Evolutionary conservation across 1,140 invertebrate genomes (phyloP), one percentile per base, ranked within the genome.

Genomic region (Drosophila takahashii): DNA sequence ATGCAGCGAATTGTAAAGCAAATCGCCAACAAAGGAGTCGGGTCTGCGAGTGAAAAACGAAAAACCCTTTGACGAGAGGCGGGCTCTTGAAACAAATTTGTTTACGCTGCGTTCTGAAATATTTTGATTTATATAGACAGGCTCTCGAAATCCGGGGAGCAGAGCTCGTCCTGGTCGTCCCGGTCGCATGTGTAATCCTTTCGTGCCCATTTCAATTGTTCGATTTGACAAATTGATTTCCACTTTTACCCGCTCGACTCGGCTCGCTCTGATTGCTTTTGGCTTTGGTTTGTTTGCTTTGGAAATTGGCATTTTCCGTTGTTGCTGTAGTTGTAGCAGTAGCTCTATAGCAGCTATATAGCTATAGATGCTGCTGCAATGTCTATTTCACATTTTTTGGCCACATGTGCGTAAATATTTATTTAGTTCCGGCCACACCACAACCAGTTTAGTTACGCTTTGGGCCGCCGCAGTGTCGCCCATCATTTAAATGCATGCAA

Each of bases 201-300:
- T 83, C 83, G 61, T 71, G 81, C 78, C 81, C 81, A 78, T 78
- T 87, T 87, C 81, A 79, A 87, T 87, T 86, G 83, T 86, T 87
- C 83, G 83, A 87, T 83, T 86, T 86, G 83, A 86, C 84, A 86
- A 86, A 86, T 86, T 86, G 83, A 86, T 86, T 86, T 86, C 67
- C 79, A 86, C 83, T 86, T 87, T 77, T 75, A 79, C 64, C 51
- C 66, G 64, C 66, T 70, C 66, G 66, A 48, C 41, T 70, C 79
- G 65, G 61, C 45, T 79, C 70, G 79, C 75, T 61, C 69, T 86
- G 81, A 86, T 86, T 86, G 83, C 79, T 86, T 84, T 81, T 65
- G 70, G 67, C 71, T 87, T 71, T 71, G 66, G 56, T 57, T 79
- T 86, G 83, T 86, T 86, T 86, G 83, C 83, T 81, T 62, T 83